Evolutionary conservation across 1,140 invertebrate genomes (phyloP).

Genomic region (Drosophila lowei): DNA sequence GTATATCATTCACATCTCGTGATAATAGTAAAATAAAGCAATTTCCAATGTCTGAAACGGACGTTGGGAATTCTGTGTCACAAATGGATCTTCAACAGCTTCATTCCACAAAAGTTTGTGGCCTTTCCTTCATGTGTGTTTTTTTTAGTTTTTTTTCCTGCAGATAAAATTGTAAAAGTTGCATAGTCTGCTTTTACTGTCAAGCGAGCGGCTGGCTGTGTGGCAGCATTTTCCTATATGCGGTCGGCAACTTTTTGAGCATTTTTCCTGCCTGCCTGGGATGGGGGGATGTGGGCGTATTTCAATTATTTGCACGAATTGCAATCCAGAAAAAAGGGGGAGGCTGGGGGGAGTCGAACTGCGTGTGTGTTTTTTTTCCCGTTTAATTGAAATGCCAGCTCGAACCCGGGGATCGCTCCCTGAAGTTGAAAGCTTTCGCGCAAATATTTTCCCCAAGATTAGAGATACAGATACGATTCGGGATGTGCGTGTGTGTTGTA

Average conservation of each 20-base stretch:
- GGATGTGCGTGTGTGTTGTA: background rate
- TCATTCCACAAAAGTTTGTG: too few relatives aligned
- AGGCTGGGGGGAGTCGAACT: constrained; percentile 3
- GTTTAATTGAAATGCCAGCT: constrained; percentile 67
- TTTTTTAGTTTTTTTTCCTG: constrained; percentile 10
- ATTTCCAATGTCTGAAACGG: too few relatives aligned
- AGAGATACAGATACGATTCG: constrained; percentile 25
- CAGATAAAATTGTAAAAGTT: constrained; percentile 53
- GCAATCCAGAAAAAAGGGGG: constrained; percentile 1
- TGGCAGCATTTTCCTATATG: constrained; percentile 31
- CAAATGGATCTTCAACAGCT: too few relatives aligned
- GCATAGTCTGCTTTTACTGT: constrained; percentile 49
- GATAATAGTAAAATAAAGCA: too few relatives aligned
- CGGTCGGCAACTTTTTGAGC: constrained; percentile 50
- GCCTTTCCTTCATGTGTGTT: too few relatives aligned
- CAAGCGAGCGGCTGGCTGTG: constrained; percentile 17
- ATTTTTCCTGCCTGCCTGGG: constrained; percentile 16
- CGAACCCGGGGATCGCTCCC: constrained; percentile 12
- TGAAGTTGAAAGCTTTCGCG: constrained; percentile 21
- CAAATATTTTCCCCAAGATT: constrained; percentile 33
- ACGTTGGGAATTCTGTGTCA: too few relatives aligned
- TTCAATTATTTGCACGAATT: constrained; percentile 76
- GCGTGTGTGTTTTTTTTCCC: constrained; percentile 45
- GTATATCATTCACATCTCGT: background rate
- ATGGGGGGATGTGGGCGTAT: constrained; percentile 52